Base-by-base conservation (phyloP, 53 echinoderm and acorn worm genomes). In the Actinopyga echinites region DNA sequence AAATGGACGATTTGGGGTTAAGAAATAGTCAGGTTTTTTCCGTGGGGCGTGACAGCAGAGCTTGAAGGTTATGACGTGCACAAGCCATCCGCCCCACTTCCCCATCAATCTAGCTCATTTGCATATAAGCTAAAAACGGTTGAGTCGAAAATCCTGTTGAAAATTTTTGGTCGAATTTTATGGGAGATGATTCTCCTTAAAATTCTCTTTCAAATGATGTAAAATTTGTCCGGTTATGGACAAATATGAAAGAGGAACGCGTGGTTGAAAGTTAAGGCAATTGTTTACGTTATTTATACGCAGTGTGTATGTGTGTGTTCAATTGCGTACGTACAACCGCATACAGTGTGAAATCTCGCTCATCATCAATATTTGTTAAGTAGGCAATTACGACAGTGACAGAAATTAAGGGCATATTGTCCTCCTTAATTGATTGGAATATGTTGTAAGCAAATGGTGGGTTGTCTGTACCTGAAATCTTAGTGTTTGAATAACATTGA, bases 41-140 rank as follows among this genome's bases (percentile, higher is more conserved):
- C 56, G 83, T 67, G 52, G 68, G 75, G 85, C 79, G 82, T 60
- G 64, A 56, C 58, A 57, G 67, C 73, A 74, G 71, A 69, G 38
- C 61, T 86, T 78, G 62, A 38, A 38, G 77, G 75, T 86, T 84
- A 69, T 34, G 69, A 69, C 56, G 68, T 71, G 84, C 68, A 24
- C 84, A 84, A 77, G 71, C 71, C 56, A 77, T 85, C 91, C 74
- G 91, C 91, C 89, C 91, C 89, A 83, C 90, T 91, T 88, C 49
- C 91, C 91, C 73, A 65, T 49, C 77, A 73, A 56, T 67, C 83
- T 81, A 93, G 84, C 95, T 95, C 89, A 95, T 95, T 95, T 95
- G 95, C 95, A 95, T 95, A 95, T 95, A 89, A 95, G 95, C 91
- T 95, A 90, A 87, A 95, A 95, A 91, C 91, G 66, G 79, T 82